phyloP scores from a whole-genome alignment of 2,113 vertebrate species.

The Eulacestoma nigropectus region DNA sequence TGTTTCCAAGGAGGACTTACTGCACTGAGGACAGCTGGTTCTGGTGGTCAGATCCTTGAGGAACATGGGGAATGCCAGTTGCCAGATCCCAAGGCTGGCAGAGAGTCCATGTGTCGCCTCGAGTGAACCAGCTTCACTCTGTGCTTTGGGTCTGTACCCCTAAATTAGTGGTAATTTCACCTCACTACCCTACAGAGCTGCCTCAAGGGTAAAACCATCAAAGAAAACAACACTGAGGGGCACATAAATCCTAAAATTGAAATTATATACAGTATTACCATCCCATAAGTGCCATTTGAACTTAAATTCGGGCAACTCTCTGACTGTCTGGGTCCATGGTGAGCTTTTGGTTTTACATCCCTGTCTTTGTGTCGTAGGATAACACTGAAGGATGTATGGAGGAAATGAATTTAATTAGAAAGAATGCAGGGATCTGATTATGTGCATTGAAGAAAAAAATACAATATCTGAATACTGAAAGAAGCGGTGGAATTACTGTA shows the following conservation, averaged over 20 bases:
- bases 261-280: background rate
- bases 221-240: background rate
- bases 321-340: background rate
- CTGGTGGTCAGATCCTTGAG: too few relatives aligned
- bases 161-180: background rate
- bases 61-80: background rate
- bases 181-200: background rate
- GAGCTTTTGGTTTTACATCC: background rate
- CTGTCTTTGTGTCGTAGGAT: background rate
- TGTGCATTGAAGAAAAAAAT: background rate
- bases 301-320: background rate
- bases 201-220: background rate
- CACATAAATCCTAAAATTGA: background rate
- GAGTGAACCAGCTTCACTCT: background rate
- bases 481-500: background rate
- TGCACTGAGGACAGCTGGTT: background rate
- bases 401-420: conserved; percentile 20
- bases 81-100: background rate
- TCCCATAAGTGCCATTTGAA: background rate
- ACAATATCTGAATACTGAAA: background rate
- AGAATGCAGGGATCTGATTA: background rate
- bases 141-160: background rate
- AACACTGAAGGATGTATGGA: background rate
- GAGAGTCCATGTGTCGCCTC: fast-evolving
- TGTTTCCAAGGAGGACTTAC: background rate